phyloP scores from a whole-genome alignment of 2,113 vertebrate species.

The Dascyllus trimaculatus region DNA sequence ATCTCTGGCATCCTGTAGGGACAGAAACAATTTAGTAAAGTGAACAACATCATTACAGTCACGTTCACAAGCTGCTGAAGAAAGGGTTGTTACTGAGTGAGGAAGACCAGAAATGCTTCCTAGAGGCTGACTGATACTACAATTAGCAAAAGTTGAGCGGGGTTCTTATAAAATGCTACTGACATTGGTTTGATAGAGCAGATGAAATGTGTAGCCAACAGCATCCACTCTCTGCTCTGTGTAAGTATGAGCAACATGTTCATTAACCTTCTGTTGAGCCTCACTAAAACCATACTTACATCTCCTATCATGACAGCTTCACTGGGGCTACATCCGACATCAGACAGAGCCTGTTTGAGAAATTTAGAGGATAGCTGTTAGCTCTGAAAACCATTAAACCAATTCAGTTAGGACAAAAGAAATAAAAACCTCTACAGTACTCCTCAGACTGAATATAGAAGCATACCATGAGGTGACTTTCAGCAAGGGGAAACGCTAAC shows the following conservation, averaged over 20 bases:
- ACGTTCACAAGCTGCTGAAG: not conserved
- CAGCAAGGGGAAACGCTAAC: conserved; percentile 74
- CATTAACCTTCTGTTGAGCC: too few species aligned
- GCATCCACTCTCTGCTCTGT: too few species aligned
- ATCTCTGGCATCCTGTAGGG: conserved; percentile 91
- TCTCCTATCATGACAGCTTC: conserved; percentile 97
- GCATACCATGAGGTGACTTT: not conserved
- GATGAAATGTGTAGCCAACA: too few species aligned
- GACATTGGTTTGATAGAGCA: too few species aligned
- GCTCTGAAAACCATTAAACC: not conserved
- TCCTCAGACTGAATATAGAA: not conserved
- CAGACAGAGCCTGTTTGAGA: conserved; percentile 68
- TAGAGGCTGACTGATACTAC: too few species aligned
- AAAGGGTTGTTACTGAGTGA: not conserved
- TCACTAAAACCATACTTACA: conserved; percentile 81
- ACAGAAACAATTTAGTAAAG: not conserved
- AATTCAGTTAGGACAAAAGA: not conserved
- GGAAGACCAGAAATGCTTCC: too few species aligned
- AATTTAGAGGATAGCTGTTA: not conserved
- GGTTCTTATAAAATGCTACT: too few species aligned
- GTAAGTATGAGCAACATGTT: too few species aligned
- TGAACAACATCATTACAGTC: not conserved
- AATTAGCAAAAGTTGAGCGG: too few species aligned
- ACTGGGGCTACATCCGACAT: conserved; percentile 86
- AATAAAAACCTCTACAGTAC: not conserved